phyloP scores from a whole-genome alignment of 2,113 vertebrate genomes.

The Phoxinus phoxinus region DNA sequence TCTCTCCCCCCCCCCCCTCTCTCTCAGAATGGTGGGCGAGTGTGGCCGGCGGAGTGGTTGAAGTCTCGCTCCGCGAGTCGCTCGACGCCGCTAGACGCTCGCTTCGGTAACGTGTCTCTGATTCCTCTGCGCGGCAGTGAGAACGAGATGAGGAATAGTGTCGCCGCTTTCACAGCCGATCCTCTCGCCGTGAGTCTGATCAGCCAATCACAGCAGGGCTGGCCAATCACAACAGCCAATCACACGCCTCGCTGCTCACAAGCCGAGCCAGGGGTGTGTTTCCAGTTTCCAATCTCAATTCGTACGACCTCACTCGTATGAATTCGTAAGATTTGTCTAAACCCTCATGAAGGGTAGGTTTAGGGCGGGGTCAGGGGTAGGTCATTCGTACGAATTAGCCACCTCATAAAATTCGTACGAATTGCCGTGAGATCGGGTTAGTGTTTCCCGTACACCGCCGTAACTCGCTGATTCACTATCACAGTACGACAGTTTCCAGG shows the following conservation, averaged over 20 bases:
- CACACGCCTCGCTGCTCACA: neutral
- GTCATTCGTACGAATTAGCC: no score
- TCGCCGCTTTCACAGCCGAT: slow-evolving; percentile 88
- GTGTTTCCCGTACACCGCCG: no score
- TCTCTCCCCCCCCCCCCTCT: neutral
- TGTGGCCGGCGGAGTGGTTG: slow-evolving; percentile 85
- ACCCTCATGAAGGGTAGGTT: no score
- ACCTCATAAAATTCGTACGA: no score
- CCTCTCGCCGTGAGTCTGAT: slow-evolving; percentile 86
- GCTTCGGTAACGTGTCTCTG: slow-evolving; percentile 88
- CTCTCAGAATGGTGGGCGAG: slow-evolving; percentile 76
- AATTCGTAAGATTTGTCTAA: no score
- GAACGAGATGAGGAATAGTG: slow-evolving; percentile 94
- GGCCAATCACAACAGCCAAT: slow-evolving; percentile 55
- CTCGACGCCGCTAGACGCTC: slow-evolving; percentile 71
- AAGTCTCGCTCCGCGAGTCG: slow-evolving; percentile 70
- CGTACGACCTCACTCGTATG: no score
- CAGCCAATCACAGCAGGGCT: slow-evolving; percentile 69
- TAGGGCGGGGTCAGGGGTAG: no score
- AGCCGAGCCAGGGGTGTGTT: no score
- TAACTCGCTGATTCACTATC: no score
- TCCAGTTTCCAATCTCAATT: no score
- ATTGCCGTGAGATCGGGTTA: no score
- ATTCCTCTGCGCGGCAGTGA: slow-evolving; percentile 93
- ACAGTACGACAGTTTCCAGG: no score